These are phyloP conservation scores for Hydropsyche betteni DNA, from an alignment of 2,888 invertebrate species.

Conservation along the genomic window DNA sequence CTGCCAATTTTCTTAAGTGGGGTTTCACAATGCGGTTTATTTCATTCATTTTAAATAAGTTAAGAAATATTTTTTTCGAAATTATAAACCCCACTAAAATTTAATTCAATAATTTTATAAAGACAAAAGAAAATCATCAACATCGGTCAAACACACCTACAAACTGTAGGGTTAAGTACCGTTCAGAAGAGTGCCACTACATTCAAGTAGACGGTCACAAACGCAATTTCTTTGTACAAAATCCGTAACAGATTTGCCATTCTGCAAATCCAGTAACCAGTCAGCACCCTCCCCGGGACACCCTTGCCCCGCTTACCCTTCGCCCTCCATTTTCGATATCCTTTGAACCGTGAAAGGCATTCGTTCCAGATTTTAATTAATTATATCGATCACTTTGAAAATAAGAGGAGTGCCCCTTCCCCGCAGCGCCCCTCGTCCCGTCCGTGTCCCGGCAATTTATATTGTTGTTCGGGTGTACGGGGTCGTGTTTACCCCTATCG, in stretches of 20 bases:
- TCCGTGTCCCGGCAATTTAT: slow-evolving; percentile 31
- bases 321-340: slow-evolving; percentile 35
- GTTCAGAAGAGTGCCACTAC: slow-evolving; percentile 18
- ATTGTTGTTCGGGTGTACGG: slow-evolving; percentile 41
- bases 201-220: slow-evolving; percentile 31
- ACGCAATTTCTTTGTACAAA: slow-evolving; percentile 41
- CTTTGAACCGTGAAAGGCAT: slow-evolving; percentile 44
- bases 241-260: slow-evolving; percentile 46
- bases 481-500: slow-evolving; percentile 33
- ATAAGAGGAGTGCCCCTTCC: slow-evolving; percentile 35
- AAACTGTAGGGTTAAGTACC: slow-evolving; percentile 13
- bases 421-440: neutral
- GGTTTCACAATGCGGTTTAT: no score
- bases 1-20: no score
- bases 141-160: no score
- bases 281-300: neutral
- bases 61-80: no score
- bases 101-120: no score
- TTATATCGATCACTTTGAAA: slow-evolving; percentile 48
- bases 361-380: slow-evolving; percentile 48
- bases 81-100: no score
- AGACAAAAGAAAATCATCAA: no score
- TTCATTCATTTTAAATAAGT: no score
- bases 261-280: slow-evolving; percentile 32
- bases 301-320: neutral